A percentile compares a stretch with the other conserved stretches of the same genome.
phyloP scores from a whole-genome alignment of 2,113 vertebrate species.

The Pleuronectes platessa region DNA sequence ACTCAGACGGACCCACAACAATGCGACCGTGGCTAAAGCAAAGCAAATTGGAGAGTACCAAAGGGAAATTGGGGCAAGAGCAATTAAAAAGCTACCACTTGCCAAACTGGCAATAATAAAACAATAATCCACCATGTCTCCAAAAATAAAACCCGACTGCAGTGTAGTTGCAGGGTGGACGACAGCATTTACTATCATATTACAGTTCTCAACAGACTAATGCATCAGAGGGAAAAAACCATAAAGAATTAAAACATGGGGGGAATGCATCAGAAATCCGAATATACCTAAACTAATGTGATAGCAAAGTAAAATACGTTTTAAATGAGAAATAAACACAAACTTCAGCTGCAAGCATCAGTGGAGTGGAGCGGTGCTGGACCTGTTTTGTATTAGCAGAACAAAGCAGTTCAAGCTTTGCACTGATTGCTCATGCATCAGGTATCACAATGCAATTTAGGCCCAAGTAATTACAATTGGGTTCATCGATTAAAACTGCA shows the following conservation, averaged over 20 bases:
- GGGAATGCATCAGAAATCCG: neutral
- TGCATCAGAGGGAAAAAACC: too few species aligned
- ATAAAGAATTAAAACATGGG: neutral
- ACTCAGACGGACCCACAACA: constrained; percentile 21
- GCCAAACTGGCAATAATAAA: neutral
- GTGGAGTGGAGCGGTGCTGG: neutral
- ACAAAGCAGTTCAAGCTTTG: neutral
- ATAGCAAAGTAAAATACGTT: too few species aligned
- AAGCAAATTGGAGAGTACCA: neutral
- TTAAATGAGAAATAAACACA: neutral
- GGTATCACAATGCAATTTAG: neutral
- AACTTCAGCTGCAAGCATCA: too few species aligned
- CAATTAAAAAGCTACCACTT: constrained; percentile 20
- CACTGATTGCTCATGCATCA: neutral
- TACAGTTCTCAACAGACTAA: neutral
- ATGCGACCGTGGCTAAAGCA: constrained; percentile 9
- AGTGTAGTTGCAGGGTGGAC: neutral
- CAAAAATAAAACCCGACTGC: neutral
- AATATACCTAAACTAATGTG: neutral
- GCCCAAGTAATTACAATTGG: neutral
- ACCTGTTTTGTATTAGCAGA: neutral
- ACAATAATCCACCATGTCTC: neutral
- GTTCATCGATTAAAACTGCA: neutral
- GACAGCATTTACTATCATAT: neutral
- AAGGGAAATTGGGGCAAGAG: constrained; percentile 15